Evolutionary conservation across 2,888 invertebrate species (phyloP).

Genomic region (Esperia sulphurella): DNA sequence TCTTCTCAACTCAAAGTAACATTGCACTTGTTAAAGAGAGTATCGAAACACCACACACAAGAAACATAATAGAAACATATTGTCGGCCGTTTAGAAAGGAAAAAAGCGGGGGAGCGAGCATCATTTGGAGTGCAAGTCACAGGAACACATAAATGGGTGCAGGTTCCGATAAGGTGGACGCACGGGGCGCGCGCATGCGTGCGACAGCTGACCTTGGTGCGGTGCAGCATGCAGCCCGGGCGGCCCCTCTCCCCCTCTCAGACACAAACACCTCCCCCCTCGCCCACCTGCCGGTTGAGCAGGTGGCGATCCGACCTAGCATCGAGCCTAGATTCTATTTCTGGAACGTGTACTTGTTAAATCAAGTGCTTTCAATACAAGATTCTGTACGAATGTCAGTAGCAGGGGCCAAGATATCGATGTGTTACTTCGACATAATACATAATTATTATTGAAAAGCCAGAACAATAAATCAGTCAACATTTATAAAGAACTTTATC

Average conservation of each 20-base stretch:
- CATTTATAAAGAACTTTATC: not conserved
- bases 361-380: conserved; percentile 18
- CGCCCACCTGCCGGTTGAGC: conserved; percentile 59
- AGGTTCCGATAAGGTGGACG: conserved; percentile 34
- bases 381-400: not conserved
- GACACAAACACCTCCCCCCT: conserved; percentile 30
- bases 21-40: not conserved
- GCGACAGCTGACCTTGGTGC: conserved; percentile 72
- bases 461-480: not conserved
- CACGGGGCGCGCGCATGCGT: conserved; percentile 62
- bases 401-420: not conserved
- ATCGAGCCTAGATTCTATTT: conserved; percentile 65
- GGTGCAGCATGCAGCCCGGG: conserved; percentile 72
- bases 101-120: conserved; percentile 31
- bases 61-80: not conserved
- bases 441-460: not conserved
- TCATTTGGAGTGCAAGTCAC: conserved; percentile 50
- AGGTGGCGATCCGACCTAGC: conserved; percentile 66
- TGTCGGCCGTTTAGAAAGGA: conserved; percentile 10
- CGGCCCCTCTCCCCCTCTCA: conserved; percentile 23
- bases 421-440: too few relatives aligned
- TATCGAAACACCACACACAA: not conserved
- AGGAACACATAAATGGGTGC: conserved; percentile 55
- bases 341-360: conserved; percentile 40
- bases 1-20: not conserved